Conservation (phyloP, 2,113 vertebrate genomes). For the Chamaea fasciata region DNA sequence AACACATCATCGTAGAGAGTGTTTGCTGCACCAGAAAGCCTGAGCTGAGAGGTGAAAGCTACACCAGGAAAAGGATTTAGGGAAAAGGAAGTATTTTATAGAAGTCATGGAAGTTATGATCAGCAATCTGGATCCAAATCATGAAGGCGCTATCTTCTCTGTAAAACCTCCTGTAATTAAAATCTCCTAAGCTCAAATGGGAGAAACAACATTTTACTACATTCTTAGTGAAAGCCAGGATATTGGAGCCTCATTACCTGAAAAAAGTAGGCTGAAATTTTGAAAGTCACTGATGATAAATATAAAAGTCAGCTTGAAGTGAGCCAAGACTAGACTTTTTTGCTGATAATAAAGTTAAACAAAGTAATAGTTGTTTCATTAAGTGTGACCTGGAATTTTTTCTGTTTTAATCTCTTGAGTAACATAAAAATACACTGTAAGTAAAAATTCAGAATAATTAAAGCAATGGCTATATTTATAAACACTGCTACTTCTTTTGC, state of each 20-base stretch:
- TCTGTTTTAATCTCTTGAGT: background rate
- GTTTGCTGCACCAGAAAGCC: background rate
- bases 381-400: background rate
- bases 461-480: constrained; percentile 6
- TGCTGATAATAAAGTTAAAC: background rate
- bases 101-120: background rate
- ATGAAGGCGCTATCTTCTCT: background rate
- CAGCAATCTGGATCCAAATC: background rate
- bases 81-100: background rate
- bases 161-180: background rate
- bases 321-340: background rate
- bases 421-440: background rate
- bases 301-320: background rate
- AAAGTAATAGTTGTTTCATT: constrained; percentile 11
- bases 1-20: background rate
- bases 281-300: background rate
- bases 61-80: background rate
- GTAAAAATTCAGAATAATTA: constrained; percentile 10
- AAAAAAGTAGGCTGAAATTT: background rate
- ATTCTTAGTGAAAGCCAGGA: background rate
- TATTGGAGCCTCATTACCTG: background rate
- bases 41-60: background rate
- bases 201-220: background rate
- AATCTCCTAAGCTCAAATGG: background rate
- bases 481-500: background rate